Base-by-base conservation (phyloP, 2,888 invertebrate genomes). In the Caenorhabditis sp. region DNA sequence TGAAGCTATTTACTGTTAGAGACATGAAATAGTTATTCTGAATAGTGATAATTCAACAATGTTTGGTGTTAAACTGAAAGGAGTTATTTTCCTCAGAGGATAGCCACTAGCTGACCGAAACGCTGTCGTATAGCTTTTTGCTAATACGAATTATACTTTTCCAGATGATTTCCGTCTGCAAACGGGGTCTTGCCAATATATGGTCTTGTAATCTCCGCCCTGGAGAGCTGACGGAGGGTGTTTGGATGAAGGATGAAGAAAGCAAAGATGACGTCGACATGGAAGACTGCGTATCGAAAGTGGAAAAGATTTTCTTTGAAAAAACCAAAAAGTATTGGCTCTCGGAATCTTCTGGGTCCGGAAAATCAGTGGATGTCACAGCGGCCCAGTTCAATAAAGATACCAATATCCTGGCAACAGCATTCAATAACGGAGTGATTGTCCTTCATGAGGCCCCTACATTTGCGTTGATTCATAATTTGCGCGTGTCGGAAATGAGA, bases 391-490 rank as follows among this genome's bases (percentile, higher is more conserved):
- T 96, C 93, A 96, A 97, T 92, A 94, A 94, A 86, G 94, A 94
- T 1, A 95, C 95, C 0, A 95, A 95, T 92, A 94, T 98, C 86
- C 93, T 99, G 73, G 96, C 98, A 0, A 95, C 96, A 44, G 98
- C 97, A 8, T 98, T 96, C 92, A 95, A 95, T 19, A 96, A 95
- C 86, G 99, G 99, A 1, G 94, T 95, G 31, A 98, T 99, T 94
- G 96, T 95, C 92, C 94, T 99, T 0, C 96, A 98, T 92, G 97
- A 98, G 93, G 94, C 98, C 94, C 98, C 98, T 0, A 96, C 96
- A 59, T 96, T 97, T 74, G 96, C 95, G 90, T 93, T 97, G 88
- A 96, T 99, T 83, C 98, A 98, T 93, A 96, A 95, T 12, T 93
- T 95, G 41, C 94, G 96, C 89, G 96, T 98, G 89, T 96, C 96